A percentile compares a stretch with the other conserved stretches of the same genome.
Evolutionary conservation across 2,888 invertebrate species (phyloP).

Genomic region (Lasius platythorax): DNA sequence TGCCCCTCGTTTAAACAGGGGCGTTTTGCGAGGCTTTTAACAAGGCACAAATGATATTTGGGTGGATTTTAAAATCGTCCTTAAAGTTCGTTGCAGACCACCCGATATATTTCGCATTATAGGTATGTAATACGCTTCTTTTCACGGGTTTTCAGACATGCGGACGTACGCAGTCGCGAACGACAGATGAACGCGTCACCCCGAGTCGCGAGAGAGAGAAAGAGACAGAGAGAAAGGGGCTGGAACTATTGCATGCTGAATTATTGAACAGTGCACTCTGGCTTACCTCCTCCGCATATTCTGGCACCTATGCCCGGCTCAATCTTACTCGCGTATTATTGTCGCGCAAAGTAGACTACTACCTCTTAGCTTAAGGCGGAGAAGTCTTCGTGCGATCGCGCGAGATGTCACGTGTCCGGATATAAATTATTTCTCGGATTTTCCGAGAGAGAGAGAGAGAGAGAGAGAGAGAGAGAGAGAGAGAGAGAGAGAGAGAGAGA

Average conservation of each 20-base stretch:
- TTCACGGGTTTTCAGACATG: slow-evolving; percentile 9
- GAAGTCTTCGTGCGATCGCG: slow-evolving; percentile 55
- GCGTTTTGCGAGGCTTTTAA: background rate
- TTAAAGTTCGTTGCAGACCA: background rate
- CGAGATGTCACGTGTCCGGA: slow-evolving; percentile 59
- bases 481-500: slow-evolving; percentile 5
- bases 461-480: no score
- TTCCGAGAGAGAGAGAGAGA: slow-evolving; percentile 38
- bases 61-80: background rate
- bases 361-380: slow-evolving; percentile 33
- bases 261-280: slow-evolving; percentile 81
- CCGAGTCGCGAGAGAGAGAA: slow-evolving; percentile 17
- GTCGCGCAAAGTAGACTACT: slow-evolving; percentile 66
- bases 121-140: slow-evolving; percentile 25
- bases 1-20: background rate
- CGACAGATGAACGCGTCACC: slow-evolving; percentile 61
- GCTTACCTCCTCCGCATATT: slow-evolving; percentile 74
- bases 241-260: slow-evolving; percentile 76
- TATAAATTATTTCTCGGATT: slow-evolving; percentile 73
- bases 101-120: background rate
- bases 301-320: slow-evolving; percentile 70
- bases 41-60: background rate
- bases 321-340: slow-evolving; percentile 74
- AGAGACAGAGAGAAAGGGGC: slow-evolving; percentile 15
- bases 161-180: slow-evolving; percentile 55